Evolutionary conservation across 2,113 vertebrate species (phyloP).

Genomic region (Peromyscus leucopus): DNA sequence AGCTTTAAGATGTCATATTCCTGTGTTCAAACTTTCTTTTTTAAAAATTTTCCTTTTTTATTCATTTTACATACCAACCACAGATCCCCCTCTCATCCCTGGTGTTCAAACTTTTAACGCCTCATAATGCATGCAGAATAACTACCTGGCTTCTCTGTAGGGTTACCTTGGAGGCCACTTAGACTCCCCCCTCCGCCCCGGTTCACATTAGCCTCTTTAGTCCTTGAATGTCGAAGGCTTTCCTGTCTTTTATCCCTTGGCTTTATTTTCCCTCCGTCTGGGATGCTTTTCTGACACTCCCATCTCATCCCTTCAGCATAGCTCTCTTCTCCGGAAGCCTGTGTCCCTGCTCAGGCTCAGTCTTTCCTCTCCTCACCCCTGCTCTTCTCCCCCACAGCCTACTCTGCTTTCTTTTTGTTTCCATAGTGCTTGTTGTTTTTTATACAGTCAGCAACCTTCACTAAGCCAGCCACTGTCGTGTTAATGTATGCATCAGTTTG

Average conservation of each 20-base stretch:
- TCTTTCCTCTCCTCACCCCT: neutral
- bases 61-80: too few relatives aligned
- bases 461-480: neutral
- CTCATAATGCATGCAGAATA: neutral
- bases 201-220: neutral
- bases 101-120: neutral
- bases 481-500: neutral
- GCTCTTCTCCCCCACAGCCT: neutral
- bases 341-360: neutral
- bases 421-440: neutral
- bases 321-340: neutral
- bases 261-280: neutral
- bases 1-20: neutral
- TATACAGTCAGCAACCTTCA: neutral
- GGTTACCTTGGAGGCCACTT: neutral
- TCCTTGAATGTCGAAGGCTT: slow-evolving; percentile 20
- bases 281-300: neutral
- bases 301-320: neutral
- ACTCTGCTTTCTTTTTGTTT: neutral
- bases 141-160: neutral
- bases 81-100: too few relatives aligned
- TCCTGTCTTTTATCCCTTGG: neutral
- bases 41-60: too few relatives aligned
- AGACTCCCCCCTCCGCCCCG: neutral
- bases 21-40: neutral